Evolutionary conservation across 2,888 invertebrate species (phyloP), one percentile per base, ranked within the genome.

Genomic region (Gisinianus flammeolus): DNA sequence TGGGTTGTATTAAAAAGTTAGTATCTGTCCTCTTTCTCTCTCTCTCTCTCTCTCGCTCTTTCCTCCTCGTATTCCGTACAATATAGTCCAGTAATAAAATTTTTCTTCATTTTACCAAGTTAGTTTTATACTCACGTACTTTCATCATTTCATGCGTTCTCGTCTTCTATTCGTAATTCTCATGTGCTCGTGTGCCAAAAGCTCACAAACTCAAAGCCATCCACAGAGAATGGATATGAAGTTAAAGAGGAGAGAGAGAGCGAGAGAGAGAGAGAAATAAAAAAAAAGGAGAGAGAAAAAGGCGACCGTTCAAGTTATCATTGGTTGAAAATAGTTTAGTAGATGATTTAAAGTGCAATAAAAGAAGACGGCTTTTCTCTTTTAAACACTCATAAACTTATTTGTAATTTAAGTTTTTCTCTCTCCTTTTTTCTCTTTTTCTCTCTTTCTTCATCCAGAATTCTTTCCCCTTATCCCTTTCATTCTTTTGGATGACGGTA

Each of bases 341-440:
- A 44, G 69, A 69, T 69, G 35, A 69, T 69, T 69, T 69, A 69
- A 69, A 44, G 44, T 33, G 24, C 44, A 44, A 44, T 69, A 33
- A 69, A 69, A 69, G 44, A 44, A 31, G 44, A 5, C 3, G 10
- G 24, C 26, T 2, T 22, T 24, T n/a, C 44, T 69, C 35, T 69
- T 69, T 69, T 44, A 69, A 69, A 26, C 69, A 69, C 69, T 69
- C 31, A 33, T 69, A 69, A 69, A 69, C 69, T 69, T 69, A 44
- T 33, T 69, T 69, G 69, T 35, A 44, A 69, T 69, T 35, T 58
- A 58, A 58, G n/a, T n/a, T 58, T 58, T 58, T 58, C 22, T 58
- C 6, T 6, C 22, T 12, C 58, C 10, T n/a, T 58, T 58, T n/a
- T 58, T 22, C 58, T 6, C 22, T n/a, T 22, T n/a, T n/a, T 58